Evolutionary conservation across 1,140 invertebrate genomes (phyloP), one percentile per base, ranked within the genome.

Genomic region (Epicauta chinensis): DNA sequence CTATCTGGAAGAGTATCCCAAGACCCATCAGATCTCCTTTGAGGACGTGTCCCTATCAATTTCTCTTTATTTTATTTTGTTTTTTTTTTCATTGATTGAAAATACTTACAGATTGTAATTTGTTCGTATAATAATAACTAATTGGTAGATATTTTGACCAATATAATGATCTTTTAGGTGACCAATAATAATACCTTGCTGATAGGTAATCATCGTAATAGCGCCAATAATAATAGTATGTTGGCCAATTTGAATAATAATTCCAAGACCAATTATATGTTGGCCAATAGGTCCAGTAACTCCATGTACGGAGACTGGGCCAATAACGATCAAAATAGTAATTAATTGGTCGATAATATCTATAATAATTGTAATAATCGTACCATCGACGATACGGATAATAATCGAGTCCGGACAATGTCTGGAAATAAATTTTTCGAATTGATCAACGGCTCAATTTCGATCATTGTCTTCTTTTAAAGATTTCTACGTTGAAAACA

Each of bases 361-460:
- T 47, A 23, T 47, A 47, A 47, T 47, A 45, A 34, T 46, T 46
- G 42, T 44, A 44, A 44, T 44, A 45, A 16, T 45, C 11, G 35
- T 45, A 45, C 43, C 43, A 46, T 17, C 23, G 34, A 9, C 31
- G 30, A 31, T 46, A 16, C 11, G 45, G 45, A 13, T 38, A 47
- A 47, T 32, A 37, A 23, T 23, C 23, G 6, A 46, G 31, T 12
- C 45, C 45, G 29, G 45, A 29, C 13, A 45, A 16, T 2, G 42
- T 47, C 45, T 47, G 45, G 35, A 47, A 47, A 47, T 47, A 47
- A 47, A 37, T 31, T 45, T 4, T n/a, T 23, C 23, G 23, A 3
- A 23, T 2, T 23, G 2, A 23, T 23, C 23, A 23, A 23, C 4
- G 4, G 23, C 7, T 23, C n/a, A n/a, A 23, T 23, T 7, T 23